These are phyloP conservation scores for Callosobruchus maculatus DNA, from an alignment of 2,888 invertebrate genomes.

Conservation along the genomic window DNA sequence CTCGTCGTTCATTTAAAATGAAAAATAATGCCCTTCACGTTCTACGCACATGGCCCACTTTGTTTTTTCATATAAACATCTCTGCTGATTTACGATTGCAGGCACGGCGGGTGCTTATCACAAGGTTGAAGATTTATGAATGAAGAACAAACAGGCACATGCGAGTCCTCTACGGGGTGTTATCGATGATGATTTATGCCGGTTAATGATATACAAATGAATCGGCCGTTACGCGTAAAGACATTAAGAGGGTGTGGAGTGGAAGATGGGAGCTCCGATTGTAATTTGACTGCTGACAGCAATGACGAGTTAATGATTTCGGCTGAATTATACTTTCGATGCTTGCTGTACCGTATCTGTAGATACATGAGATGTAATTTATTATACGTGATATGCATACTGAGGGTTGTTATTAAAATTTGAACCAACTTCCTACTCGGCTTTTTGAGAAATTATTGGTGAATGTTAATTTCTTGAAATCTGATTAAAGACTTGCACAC, in stretches of 20 bases:
- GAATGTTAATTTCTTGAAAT: too few relatives aligned
- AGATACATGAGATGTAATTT: not conserved
- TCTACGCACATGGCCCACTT: not conserved
- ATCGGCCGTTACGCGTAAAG: not conserved
- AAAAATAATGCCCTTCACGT: too few relatives aligned
- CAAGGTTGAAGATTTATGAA: constrained; percentile 2
- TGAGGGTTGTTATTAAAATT: not conserved
- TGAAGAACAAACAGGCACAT: constrained; percentile 1
- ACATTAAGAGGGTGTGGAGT: not conserved
- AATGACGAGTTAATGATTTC: not conserved
- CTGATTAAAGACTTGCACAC: too few relatives aligned
- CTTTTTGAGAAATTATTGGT: too few relatives aligned
- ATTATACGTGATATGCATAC: not conserved
- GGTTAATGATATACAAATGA: not conserved
- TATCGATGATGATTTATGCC: not conserved
- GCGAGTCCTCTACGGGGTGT: not conserved
- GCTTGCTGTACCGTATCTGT: not conserved
- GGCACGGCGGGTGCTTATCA: not conserved
- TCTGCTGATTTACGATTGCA: not conserved
- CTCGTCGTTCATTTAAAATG: too few relatives aligned
- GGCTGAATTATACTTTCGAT: not conserved
- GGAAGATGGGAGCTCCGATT: not conserved
- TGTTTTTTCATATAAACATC: not conserved
- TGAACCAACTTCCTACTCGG: not conserved
- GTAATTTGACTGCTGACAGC: not conserved